Conservation (phyloP, 2,797 vertebrate species). For the Eulemur coronatus region DNA sequence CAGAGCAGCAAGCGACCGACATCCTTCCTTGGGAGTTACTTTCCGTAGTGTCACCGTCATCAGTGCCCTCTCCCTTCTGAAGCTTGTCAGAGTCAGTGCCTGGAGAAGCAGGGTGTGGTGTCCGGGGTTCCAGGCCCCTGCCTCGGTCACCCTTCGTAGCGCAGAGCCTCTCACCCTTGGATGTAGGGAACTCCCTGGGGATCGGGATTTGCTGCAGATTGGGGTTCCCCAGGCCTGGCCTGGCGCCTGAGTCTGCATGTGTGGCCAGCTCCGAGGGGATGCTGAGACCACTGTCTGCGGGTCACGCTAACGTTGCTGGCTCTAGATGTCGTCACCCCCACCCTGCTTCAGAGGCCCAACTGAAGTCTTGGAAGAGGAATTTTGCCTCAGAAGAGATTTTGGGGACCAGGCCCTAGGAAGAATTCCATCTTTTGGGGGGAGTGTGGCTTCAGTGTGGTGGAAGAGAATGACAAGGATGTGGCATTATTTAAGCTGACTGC, state of each 20-base stretch:
- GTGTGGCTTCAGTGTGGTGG: fast-evolving
- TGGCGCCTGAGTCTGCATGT: neutral
- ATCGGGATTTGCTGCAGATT: neutral
- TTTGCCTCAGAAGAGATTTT: neutral
- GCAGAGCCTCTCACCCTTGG: neutral
- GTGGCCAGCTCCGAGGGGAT: neutral
- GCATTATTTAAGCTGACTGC: neutral
- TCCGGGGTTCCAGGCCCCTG: neutral
- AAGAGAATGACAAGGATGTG: neutral
- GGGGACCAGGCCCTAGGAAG: neutral
- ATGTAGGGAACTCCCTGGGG: too few relatives aligned
- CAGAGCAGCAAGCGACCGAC: neutral
- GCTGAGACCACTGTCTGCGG: neutral
- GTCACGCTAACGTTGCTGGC: too few relatives aligned
- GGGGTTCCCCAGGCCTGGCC: neutral
- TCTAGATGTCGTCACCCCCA: neutral
- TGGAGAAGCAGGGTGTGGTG: neutral
- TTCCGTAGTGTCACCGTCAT: neutral
- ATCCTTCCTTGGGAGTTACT: neutral
- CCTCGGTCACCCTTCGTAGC: too few relatives aligned
- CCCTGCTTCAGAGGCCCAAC: neutral
- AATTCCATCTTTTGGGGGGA: neutral
- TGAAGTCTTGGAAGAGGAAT: neutral
- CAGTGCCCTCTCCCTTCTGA: neutral
- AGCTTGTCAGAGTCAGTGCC: neutral